Evolutionary conservation across 2,113 vertebrate genomes (phyloP), one percentile per base, ranked within the genome.

Genomic region (Podocnemis expansa): DNA sequence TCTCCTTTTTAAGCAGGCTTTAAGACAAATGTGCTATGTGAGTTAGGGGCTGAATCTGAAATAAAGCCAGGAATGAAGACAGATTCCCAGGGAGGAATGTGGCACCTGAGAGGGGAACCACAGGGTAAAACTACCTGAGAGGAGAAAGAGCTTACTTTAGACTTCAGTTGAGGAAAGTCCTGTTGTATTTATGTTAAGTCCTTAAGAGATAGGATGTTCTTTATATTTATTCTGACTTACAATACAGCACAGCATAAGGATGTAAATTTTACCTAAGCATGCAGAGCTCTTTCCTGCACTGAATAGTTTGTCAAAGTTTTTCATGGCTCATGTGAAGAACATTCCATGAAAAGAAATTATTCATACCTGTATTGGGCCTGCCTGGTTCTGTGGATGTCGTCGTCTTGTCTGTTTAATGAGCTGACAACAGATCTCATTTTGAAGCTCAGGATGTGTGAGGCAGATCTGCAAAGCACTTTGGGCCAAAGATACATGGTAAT

Each of bases 361-460:
- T 45, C 4, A 84, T 96, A 99, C 99, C 99, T 99, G 99, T 96
- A 99, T 91, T 5, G 99, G 99, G 96, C 98, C 99, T 45, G 98
- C 96, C 25, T 98, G 99, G 76, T 98, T 98, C 47, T 98, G 98
- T 1, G 98, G 98, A 93, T 99, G 99, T 91, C 98, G 98, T 97
- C 98, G 98, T 95, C 98, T 98, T 31, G 99, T 99, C 98, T 99
- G 99, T 95, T 99, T 99, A 96, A 99, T 98, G 88, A 99, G 98
- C 93, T 99, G 99, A 95, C 99, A 99, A 96, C 98, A 99, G 93
- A 99, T 98, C 98, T 99, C 99, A 89, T 99, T 99, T 97, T 99
- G 99, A 63, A 99, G 98, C 97, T 99, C 99, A 0, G 99, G 98
- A 93, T 99, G 99, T 14, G 98, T 98, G 93, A 99, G 98, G 87